Base-by-base conservation (phyloP, 2,888 invertebrate species). In the Theodoxus fluviatilis region DNA sequence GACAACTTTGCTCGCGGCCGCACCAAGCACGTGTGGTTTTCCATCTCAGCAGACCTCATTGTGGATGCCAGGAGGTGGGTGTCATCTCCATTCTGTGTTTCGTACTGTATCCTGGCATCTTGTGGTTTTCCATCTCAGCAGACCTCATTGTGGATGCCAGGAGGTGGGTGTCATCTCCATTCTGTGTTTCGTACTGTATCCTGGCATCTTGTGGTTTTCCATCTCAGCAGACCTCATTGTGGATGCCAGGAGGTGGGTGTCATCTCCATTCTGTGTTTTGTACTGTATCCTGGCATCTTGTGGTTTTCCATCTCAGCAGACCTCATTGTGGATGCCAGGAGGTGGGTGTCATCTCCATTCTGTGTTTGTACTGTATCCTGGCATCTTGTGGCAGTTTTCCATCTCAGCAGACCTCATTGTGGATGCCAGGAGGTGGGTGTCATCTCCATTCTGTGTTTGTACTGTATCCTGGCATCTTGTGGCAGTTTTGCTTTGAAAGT, bases 281-380 rank as follows among this genome's bases (percentile, higher is more conserved):
- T 49, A 25, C n/a, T n/a, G n/a, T n/a, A n/a, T n/a, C n/a, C n/a
- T n/a, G n/a, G n/a, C n/a, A n/a, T n/a, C 63, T 78, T 86, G 47
- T 86, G 86, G 86, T 84, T 86, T 71, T 84, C 85, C 33, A 84
- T 86, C 31, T 84, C 84, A 31, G 74, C 82, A 28, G 86, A 86
- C 75, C 78, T 86, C 0, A 83, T 85, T 67, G 83, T 85, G 0
- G 86, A 86, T 76, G 80, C 85, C 3, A 78, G 79, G 69, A 80
- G 84, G 85, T 85, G 70, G 70, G 71, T 55, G 12, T 12, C 31
- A 18, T 52, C 35, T 9, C n/a, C 4, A 1, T 15, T 37, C 6
- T 33, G 25, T 66, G 40, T 4, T 43, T 59, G 28, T 49, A 25
- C n/a, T n/a, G n/a, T n/a, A n/a, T n/a, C n/a, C n/a, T n/a, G n/a